Base-by-base conservation (phyloP, 2,113 vertebrate genomes). In the Tetrax tetrax region DNA sequence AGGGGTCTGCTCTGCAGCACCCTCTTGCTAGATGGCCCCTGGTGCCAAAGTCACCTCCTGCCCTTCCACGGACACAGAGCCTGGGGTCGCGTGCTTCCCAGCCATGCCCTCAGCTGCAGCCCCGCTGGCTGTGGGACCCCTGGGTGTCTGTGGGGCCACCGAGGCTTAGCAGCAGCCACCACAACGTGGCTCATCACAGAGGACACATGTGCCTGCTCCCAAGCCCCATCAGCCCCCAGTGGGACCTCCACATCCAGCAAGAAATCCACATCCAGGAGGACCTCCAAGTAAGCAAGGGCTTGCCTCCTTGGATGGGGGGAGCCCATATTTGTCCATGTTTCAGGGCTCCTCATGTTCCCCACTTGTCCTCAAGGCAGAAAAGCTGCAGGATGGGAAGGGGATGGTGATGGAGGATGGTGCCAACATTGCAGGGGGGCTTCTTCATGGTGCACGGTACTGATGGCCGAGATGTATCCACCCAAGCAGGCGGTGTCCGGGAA, bases 71-170 rank as follows among this genome's bases (percentile, higher is more conserved):
- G 75, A 24, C 57, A n/a, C 47, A 43, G 29, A 41, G 21, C 14
- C 18, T 9, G 0, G 5, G 13, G 59, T n/a, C 3, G 0, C 57
- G 27, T n/a, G 38, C 28, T 71, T 47, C 33, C 38, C 38, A 38
- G 38, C 38, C 38, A 38, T 38, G 38, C 38, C 38, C 38, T 54
- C 50, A 50, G 59, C 20, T 0, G 24, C 29, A 20, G 24, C 12
- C 37, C 17, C 6, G 1, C 31, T 35, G 54, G 22, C 17, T 45
- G 47, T 14, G 45, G 69, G 37, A 51, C 23, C 38, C 24, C n/a
- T 0, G 5, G 47, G n/a, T 63, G 64, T 14, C 61, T 8, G 22
- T 4, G 0, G 6, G 4, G 47, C 33, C 8, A 38, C 38, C 38
- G 38, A 38, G 8, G 38, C 38, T 38, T 38, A 38, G 38, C 38